These are phyloP conservation scores for Drosophila albomicans DNA, from an alignment of 1,140 invertebrate genomes.

Conservation along the genomic window DNA sequence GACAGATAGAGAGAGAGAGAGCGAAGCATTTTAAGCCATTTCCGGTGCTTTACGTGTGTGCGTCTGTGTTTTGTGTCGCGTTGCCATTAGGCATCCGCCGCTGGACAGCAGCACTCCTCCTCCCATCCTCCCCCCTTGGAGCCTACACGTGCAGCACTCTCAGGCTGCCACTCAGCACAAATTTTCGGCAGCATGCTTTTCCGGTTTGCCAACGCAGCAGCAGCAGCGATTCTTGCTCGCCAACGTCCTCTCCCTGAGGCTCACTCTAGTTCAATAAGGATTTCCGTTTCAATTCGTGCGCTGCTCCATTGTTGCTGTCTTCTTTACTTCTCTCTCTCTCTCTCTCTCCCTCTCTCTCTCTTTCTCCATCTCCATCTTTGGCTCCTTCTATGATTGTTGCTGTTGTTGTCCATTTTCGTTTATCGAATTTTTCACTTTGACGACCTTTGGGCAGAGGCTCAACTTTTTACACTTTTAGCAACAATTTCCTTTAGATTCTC, in stretches of 20 bases:
- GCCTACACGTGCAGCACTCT: conserved; percentile 45
- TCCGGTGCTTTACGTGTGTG: conserved; percentile 52
- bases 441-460: conserved; percentile 71
- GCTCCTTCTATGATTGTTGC: not conserved
- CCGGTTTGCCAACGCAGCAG: conserved; percentile 73
- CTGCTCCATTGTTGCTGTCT: conserved; percentile 60
- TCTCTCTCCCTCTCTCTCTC: no score
- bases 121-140: not conserved
- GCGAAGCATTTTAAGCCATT: conserved; percentile 61
- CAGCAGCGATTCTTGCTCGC: conserved; percentile 43
- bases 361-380: no score
- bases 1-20: conserved; percentile 8
- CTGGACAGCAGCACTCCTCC: conserved; percentile 51
- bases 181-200: conserved; percentile 79
- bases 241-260: conserved; percentile 29
- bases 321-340: not conserved
- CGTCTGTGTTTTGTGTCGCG: conserved; percentile 62
- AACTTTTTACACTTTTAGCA: conserved; percentile 81
- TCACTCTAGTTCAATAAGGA: conserved; percentile 79
- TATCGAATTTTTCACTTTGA: conserved; percentile 82
- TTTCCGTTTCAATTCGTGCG: conserved; percentile 82
- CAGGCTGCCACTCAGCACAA: conserved; percentile 75
- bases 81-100: conserved; percentile 73
- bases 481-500: conserved; percentile 48
- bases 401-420: conserved; percentile 71